These are phyloP conservation scores for Pseudopleuronectes americanus DNA, from an alignment of 2,797 vertebrate genomes.

Conservation along the genomic window DNA sequence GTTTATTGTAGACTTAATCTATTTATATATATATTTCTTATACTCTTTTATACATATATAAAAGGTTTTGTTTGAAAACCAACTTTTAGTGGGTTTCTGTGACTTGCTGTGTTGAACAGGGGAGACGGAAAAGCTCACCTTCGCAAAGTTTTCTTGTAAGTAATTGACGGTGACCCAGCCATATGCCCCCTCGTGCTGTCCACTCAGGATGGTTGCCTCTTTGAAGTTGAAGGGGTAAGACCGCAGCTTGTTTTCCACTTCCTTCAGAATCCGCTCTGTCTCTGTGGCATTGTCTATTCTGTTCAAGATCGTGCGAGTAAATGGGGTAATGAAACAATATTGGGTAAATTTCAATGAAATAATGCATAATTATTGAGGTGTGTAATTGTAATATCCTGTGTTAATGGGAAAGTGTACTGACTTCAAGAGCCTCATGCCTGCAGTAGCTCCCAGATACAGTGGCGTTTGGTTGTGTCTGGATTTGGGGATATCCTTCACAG, in stretches of 20 bases:
- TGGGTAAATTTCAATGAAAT: neutral
- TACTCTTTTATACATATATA: no score
- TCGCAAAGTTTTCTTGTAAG: conserved; percentile 85
- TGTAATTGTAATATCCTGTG: neutral
- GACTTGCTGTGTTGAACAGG: no score
- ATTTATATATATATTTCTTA: no score
- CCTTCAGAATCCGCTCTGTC: conserved; percentile 75
- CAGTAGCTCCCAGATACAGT: conserved; percentile 86
- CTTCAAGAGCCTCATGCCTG: conserved; percentile 80
- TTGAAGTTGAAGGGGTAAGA: conserved; percentile 84
- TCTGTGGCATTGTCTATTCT: conserved; percentile 56
- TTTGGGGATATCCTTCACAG: conserved; percentile 76
- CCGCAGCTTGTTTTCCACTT: conserved; percentile 76
- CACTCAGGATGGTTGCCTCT: conserved; percentile 84
- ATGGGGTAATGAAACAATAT: neutral
- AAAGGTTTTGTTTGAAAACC: no score
- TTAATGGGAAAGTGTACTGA: conserved; percentile 31
- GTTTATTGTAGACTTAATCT: no score
- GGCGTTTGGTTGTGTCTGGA: conserved; percentile 77
- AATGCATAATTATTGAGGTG: neutral
- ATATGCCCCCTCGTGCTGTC: conserved; percentile 85
- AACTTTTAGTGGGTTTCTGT: no score
- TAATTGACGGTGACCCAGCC: conserved; percentile 94
- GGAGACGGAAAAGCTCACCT: conserved; percentile 75
- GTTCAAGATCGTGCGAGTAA: neutral